phyloP scores from a whole-genome alignment of 2,888 invertebrate genomes.

The Parnassius mnemosyne region DNA sequence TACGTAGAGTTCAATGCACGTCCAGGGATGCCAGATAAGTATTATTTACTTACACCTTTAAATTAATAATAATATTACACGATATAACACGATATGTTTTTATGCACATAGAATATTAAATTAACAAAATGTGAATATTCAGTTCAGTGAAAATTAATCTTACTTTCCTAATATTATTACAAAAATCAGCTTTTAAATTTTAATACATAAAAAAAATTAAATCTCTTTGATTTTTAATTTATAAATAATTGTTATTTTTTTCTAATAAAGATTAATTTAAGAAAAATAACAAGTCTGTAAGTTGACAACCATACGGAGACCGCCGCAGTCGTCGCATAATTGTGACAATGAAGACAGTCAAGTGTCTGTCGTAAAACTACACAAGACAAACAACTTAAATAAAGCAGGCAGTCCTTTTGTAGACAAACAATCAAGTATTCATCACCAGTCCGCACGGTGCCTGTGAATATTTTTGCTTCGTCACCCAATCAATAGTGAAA shows the following conservation, averaged over 20 bases:
- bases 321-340: conserved; percentile 51
- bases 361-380: conserved; percentile 72
- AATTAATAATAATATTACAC: too few relatives aligned
- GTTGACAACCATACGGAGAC: conserved; percentile 32
- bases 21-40: conserved; percentile 15
- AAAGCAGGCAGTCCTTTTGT: conserved; percentile 67
- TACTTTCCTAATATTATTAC: too few relatives aligned
- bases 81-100: too few relatives aligned
- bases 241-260: too few relatives aligned
- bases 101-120: too few relatives aligned
- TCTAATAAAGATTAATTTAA: too few relatives aligned
- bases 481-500: conserved; percentile 24
- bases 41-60: too few relatives aligned
- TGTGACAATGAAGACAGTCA: conserved; percentile 69
- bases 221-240: too few relatives aligned
- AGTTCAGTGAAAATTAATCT: too few relatives aligned
- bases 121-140: too few relatives aligned
- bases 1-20: conserved; percentile 36
- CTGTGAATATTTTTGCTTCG: conserved; percentile 19
- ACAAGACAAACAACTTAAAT: conserved; percentile 49
- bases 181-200: too few relatives aligned
- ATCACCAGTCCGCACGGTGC: conserved; percentile 49
- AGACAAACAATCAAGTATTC: conserved; percentile 67
- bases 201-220: too few relatives aligned
- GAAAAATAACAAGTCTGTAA: neutral